These are phyloP conservation scores for Parasteatoda tepidariorum DNA, from an alignment of 1,140 invertebrate species.

Conservation along the genomic window DNA sequence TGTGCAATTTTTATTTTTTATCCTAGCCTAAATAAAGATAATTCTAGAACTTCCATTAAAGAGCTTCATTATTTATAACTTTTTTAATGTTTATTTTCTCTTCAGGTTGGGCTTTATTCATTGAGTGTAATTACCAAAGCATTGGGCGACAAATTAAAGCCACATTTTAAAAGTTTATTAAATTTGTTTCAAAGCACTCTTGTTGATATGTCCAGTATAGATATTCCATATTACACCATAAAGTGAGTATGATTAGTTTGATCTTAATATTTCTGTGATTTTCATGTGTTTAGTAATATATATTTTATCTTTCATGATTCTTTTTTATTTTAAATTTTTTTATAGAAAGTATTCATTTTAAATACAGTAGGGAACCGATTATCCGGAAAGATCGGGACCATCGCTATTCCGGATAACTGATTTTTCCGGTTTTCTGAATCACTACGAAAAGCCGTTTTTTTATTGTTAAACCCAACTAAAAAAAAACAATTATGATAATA, in stretches of 20 bases:
- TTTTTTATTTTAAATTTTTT: too few relatives aligned
- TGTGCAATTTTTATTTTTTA: background rate
- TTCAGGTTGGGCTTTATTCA: constrained; percentile 77
- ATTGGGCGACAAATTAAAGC: constrained; percentile 73
- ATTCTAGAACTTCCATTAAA: background rate
- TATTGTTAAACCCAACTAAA: too few relatives aligned
- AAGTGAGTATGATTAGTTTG: constrained; percentile 61
- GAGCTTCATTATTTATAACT: background rate
- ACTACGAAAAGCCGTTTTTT: too few relatives aligned
- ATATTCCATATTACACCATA: constrained; percentile 74
- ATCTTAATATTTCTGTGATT: background rate
- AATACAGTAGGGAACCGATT: too few relatives aligned
- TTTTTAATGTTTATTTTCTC: constrained; percentile 62
- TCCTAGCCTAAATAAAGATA: background rate
- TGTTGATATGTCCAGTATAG: constrained; percentile 70
- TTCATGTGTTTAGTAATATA: background rate
- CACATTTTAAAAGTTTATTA: constrained; percentile 72
- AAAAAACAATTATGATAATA: too few relatives aligned
- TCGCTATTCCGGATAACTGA: too few relatives aligned
- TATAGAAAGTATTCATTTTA: too few relatives aligned
- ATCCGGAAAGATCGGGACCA: too few relatives aligned
- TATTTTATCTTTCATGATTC: background rate
- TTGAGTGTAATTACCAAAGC: constrained; percentile 76
- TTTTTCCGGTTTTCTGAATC: too few relatives aligned
- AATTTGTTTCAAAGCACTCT: constrained; percentile 73